Evolutionary conservation across 2,797 vertebrate genomes (phyloP), one percentile per base, ranked within the genome.

Genomic region (Tapirus indicus): DNA sequence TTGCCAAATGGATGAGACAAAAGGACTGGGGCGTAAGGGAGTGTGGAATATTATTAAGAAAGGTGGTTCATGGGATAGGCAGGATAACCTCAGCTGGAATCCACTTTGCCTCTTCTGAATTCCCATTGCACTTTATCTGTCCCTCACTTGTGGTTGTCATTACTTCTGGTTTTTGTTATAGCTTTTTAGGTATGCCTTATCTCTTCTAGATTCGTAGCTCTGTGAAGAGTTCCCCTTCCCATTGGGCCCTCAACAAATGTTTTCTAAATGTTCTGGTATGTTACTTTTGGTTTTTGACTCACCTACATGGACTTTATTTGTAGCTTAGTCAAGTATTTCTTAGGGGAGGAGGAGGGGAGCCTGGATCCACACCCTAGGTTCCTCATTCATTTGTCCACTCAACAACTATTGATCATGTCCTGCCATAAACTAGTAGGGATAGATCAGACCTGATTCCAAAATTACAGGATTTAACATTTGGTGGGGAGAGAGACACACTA

Each of bases 21-120:
- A 89, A 83, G 47, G 60, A 38, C 44, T 5, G 68, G 85, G 62
- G 86, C 71, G 60, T 32, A 32, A 54, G 54, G 64, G 29, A 52
- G 17, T 35, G 10, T 78, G 35, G 54, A 72, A 35, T 72, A 52
- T 62, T 64, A 79, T 68, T 41, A 94, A 93, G 86, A 85, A 71
- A 23, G 25, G 8, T 62, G 58, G 58, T n/a, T 69, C n/a, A 20
- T 13, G 23, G 21, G 83, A 11, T 60, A 62, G 25, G n/a, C 32
- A 60, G 62, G 49, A 13, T 13, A 52, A 17, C 18, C 25, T 56
- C 13, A 11, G 14, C 9, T 25, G 20, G 54, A 88, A 44, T 23
- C 29, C 72, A 44, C 64, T 32, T 27, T 6, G 11, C 74, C 20
- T 95, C 78, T 89, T 95, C 93, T 72, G n/a, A 88, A 71, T 91